Base-by-base conservation (phyloP, 1,140 invertebrate species). In the Trichonephila inaurata region DNA sequence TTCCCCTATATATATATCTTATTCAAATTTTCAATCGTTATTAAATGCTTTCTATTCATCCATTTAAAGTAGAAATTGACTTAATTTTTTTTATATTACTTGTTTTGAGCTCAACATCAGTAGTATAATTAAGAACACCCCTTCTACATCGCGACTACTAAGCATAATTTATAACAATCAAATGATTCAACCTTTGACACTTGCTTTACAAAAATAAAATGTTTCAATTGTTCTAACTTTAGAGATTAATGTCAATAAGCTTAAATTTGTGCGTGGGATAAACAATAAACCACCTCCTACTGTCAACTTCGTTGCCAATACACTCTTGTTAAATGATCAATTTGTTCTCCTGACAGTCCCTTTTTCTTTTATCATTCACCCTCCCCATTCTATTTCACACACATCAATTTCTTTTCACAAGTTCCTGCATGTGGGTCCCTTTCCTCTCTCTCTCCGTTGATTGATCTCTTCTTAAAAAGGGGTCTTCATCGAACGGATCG, bases 291-390 rank as follows among this genome's bases (percentile, higher is more conserved):
- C 62, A 19, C 19, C 5, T 21, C 62, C 62, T 51, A 51, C 28
- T 77, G 72, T 77, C 72, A 77, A 28, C 14, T 5, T 18, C 69
- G 69, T 77, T 77, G 72, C 33, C 72, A 77, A 77, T 77, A 77
- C 72, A 77, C 72, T 77, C 28, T 18, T 40, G 24, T 33, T 77
- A 77, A 77, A 77, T 40, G 72, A 77, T 77, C 28, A 40, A 77
- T 77, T 77, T 64, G 62, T 64, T 64, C 62, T 64, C 62, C 19
- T 64, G 62, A 21, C 62, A 64, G 18, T 21, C 62, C 21, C 14
- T 21, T 64, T 12, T 24, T 69, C n/a, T 69, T 69, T 14, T 18
- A 19, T 16, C 62, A 64, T 21, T n/a, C 66, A 14, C 24, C 6
- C 28, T 33, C 72, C 69, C 28, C 16, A 18, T 40, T 24, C n/a